These are phyloP conservation scores for Lepidocolaptes lacrymiger DNA, from an alignment of 2,797 vertebrate species.

Conservation along the genomic window DNA sequence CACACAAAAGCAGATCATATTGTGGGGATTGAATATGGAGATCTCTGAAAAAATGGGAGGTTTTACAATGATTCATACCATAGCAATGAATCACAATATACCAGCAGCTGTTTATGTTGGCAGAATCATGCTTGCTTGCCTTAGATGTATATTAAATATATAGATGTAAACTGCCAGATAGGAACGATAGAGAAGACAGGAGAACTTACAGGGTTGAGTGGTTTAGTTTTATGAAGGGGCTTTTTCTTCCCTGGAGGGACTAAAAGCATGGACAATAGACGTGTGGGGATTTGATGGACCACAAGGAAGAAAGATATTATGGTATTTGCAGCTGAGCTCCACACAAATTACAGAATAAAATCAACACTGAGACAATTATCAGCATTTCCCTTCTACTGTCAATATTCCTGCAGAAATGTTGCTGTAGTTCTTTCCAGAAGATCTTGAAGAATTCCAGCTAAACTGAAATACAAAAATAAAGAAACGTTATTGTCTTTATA, in stretches of 20 bases:
- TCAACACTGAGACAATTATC: neutral
- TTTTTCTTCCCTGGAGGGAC: neutral
- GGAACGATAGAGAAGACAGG: neutral
- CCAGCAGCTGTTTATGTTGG: neutral
- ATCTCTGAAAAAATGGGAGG: neutral
- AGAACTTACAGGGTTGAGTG: neutral
- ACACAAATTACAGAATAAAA: neutral
- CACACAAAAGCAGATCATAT: neutral
- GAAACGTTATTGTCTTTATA: neutral
- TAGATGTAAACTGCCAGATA: neutral
- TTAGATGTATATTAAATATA: neutral
- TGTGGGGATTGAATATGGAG: neutral
- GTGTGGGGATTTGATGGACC: neutral
- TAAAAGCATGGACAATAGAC: neutral
- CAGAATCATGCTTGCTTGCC: neutral
- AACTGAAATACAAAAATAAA: neutral
- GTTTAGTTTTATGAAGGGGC: neutral
- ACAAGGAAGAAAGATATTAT: neutral
- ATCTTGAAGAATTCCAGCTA: neutral
- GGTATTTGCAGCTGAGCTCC: neutral
- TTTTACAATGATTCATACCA: neutral
- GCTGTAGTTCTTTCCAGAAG: neutral
- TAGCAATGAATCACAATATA: neutral
- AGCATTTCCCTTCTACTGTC: neutral
- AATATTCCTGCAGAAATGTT: neutral